phyloP scores from a whole-genome alignment of 2,888 invertebrate genomes.

The Philhelius pedissequus region DNA sequence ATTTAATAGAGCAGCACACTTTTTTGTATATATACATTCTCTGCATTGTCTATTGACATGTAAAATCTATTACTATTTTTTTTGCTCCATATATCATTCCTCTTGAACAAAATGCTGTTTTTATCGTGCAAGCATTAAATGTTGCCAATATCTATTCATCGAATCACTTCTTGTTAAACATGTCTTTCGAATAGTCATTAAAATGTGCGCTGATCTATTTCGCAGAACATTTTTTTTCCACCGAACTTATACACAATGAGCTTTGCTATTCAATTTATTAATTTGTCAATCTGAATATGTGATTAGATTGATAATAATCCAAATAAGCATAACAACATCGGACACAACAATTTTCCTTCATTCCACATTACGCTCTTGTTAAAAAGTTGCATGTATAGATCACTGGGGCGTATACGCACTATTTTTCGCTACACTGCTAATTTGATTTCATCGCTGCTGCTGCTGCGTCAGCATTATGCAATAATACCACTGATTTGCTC shows the following conservation, averaged over 20 bases:
- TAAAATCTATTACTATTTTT: background rate
- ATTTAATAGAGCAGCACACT: no score
- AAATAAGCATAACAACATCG: slow-evolving; percentile 14
- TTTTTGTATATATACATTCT: no score
- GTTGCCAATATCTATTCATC: slow-evolving; percentile 3
- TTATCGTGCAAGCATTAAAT: slow-evolving; percentile 1
- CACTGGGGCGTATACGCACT: slow-evolving; percentile 66
- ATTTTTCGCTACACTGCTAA: slow-evolving; percentile 37
- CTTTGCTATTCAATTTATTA: slow-evolving; percentile 13
- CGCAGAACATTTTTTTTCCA: slow-evolving; percentile 39
- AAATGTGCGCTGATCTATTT: slow-evolving; percentile 21
- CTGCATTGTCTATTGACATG: background rate
- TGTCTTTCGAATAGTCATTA: background rate
- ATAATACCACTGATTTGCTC: slow-evolving; percentile 20
- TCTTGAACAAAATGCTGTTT: background rate
- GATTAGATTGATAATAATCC: slow-evolving; percentile 46
- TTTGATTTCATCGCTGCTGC: slow-evolving; percentile 13
- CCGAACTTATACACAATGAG: slow-evolving; percentile 14
- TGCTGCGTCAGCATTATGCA: background rate
- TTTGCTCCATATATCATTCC: background rate
- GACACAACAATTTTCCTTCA: slow-evolving; percentile 43
- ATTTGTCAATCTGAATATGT: slow-evolving; percentile 40
- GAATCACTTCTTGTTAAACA: slow-evolving; percentile 18
- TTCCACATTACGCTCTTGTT: background rate
- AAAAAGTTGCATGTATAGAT: slow-evolving; percentile 30